phyloP scores from a whole-genome alignment of 1,140 invertebrate species.

The Diploscapter pachys region DNA sequence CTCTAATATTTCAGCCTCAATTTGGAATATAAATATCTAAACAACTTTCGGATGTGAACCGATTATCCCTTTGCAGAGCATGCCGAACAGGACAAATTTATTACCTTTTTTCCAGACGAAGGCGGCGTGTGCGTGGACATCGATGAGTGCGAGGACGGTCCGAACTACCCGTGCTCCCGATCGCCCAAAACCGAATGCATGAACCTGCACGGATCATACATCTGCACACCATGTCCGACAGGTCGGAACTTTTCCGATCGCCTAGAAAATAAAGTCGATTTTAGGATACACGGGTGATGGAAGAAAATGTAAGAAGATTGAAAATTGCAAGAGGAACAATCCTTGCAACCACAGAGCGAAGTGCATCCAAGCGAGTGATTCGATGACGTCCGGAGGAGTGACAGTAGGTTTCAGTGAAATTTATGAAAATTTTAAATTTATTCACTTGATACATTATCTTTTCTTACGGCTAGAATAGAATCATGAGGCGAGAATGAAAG shows the following conservation, averaged over 20 bases:
- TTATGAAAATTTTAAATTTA: too few species aligned
- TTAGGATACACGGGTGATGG: conserved; percentile 61
- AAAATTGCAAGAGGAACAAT: conserved; percentile 53
- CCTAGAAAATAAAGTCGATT: too few species aligned
- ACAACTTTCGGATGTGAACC: too few species aligned
- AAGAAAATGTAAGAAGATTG: conserved; percentile 56
- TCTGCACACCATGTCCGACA: conserved; percentile 61
- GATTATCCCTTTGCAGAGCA: too few species aligned
- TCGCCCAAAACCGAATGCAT: conserved; percentile 48
- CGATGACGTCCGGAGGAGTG: conserved; percentile 42
- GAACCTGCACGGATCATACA: conserved; percentile 59
- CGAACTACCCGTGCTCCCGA: conserved; percentile 49
- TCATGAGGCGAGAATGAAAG: too few species aligned
- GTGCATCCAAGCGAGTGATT: conserved; percentile 50
- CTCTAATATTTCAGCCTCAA: background rate
- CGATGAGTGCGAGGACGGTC: conserved; percentile 45
- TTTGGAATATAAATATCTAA: too few species aligned
- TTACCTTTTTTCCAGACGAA: conserved; percentile 40
- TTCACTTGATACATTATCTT: too few species aligned
- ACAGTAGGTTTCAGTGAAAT: too few species aligned
- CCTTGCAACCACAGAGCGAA: conserved; percentile 60
- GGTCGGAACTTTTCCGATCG: too few species aligned
- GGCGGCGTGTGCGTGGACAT: conserved; percentile 50
- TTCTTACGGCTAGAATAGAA: too few species aligned
- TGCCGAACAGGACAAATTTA: too few species aligned